phyloP scores from a whole-genome alignment of 2,113 vertebrate genomes.

The Nettapus auritus region DNA sequence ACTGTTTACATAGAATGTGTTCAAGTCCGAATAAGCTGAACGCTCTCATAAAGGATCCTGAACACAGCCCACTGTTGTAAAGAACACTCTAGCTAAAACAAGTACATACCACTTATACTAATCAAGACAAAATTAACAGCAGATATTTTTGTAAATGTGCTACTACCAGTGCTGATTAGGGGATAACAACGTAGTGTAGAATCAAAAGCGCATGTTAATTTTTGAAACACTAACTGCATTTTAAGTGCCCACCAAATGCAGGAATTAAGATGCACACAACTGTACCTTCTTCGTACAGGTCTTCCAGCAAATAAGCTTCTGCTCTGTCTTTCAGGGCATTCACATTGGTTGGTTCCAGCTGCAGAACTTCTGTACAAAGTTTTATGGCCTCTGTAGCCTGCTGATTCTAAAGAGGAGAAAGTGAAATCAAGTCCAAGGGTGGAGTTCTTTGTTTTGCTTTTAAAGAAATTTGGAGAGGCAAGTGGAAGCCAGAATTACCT shows the following conservation, averaged over 20 bases:
- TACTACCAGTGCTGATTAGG: not conserved
- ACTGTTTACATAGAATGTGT: not conserved
- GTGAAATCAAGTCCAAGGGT: not conserved
- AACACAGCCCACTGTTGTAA: not conserved
- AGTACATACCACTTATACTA: not conserved
- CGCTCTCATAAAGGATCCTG: not conserved
- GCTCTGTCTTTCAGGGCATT: conserved; percentile 92
- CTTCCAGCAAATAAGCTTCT: conserved; percentile 91
- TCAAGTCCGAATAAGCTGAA: not conserved
- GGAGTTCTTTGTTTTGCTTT: not conserved
- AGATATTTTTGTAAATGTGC: not conserved
- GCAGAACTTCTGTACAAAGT: conserved; percentile 88
- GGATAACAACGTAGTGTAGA: not conserved
- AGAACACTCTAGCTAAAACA: conserved; percentile 4
- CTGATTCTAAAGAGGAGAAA: conserved; percentile 78
- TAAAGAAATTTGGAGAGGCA: not conserved
- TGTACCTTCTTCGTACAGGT: conserved; percentile 94
- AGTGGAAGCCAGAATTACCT: conserved; percentile 75
- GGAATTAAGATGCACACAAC: not conserved
- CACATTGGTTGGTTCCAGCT: conserved; percentile 85
- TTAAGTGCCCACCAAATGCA: not conserved
- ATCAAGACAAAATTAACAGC: conserved; percentile 42
- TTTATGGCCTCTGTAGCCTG: conserved; percentile 85
- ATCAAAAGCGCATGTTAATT: not conserved
- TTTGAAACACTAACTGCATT: not conserved